Conservation (phyloP, 1,140 invertebrate genomes). For the Harlomillsia oculata region DNA sequence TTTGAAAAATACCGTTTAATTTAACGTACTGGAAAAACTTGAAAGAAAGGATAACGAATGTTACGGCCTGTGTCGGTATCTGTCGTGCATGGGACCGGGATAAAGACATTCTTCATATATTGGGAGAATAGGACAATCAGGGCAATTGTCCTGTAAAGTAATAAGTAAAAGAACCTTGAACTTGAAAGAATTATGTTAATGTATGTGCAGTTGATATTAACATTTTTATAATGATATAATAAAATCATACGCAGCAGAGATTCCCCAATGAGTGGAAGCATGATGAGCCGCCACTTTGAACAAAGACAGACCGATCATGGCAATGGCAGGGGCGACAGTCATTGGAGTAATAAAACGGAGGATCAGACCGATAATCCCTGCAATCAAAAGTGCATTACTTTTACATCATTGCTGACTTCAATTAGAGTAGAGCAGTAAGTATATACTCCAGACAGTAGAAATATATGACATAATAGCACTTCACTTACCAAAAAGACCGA, state of each 20-base stretch:
- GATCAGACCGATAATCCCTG: constrained; percentile 58
- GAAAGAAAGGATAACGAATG: constrained; percentile 38
- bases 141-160: constrained; percentile 60
- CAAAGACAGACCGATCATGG: constrained; percentile 66
- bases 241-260: constrained; percentile 55
- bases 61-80: constrained; percentile 36
- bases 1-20: constrained; percentile 35
- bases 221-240: not conserved
- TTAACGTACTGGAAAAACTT: constrained; percentile 38
- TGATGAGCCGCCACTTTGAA: constrained; percentile 64
- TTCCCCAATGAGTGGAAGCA: constrained; percentile 67
- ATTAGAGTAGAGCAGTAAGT: constrained; percentile 10
- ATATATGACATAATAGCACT: not conserved
- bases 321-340: constrained; percentile 67
- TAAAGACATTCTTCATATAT: constrained; percentile 57
- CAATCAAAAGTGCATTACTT: constrained; percentile 57
- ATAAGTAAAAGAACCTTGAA: constrained; percentile 51
- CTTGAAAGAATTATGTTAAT: not conserved
- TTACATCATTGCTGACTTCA: too few relatives aligned
- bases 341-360: constrained; percentile 64
- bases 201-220: too few relatives aligned
- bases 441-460: constrained; percentile 5
- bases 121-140: constrained; percentile 73
- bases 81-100: constrained; percentile 51
- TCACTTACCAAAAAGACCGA: constrained; percentile 41